These are phyloP conservation scores for Eugnorisma glareosa DNA, from an alignment of 2,888 invertebrate genomes.

Conservation along the genomic window DNA sequence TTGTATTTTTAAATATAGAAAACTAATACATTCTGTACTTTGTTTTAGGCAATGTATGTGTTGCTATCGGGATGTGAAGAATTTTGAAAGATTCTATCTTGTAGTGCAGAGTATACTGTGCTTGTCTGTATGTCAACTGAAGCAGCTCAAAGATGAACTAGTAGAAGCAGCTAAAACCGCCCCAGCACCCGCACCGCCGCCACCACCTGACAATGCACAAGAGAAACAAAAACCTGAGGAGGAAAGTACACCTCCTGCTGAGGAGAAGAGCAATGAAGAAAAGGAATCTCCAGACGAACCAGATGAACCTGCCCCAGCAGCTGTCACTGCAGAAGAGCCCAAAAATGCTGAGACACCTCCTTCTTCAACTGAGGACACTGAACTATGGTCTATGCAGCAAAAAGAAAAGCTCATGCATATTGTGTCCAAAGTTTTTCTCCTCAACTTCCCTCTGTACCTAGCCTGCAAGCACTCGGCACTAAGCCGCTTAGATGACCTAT, in stretches of 20 bases:
- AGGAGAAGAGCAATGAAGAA: constrained; percentile 75
- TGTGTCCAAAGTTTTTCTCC: constrained; percentile 95
- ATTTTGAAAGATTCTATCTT: constrained; percentile 97
- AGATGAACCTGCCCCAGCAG: constrained; percentile 71
- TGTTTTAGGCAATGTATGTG: constrained; percentile 97
- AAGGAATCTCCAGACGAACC: constrained; percentile 71
- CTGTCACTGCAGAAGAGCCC: constrained; percentile 76
- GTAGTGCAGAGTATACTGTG: constrained; percentile 96
- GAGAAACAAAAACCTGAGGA: constrained; percentile 76
- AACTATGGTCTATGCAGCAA: constrained; percentile 95
- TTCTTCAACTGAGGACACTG: constrained; percentile 78
- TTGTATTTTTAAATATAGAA: constrained; percentile 32
- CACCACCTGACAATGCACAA: constrained; percentile 74
- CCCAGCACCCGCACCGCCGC: constrained; percentile 62
- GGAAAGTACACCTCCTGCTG: constrained; percentile 67
- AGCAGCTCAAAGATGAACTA: constrained; percentile 92
- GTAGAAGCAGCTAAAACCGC: constrained; percentile 81
- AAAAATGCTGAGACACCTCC: constrained; percentile 67
- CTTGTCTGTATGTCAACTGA: constrained; percentile 95
- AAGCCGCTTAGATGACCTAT: constrained; percentile 95
- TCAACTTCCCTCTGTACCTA: constrained; percentile 97
- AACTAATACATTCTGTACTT: constrained; percentile 58
- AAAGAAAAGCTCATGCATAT: constrained; percentile 97
- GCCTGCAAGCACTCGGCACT: constrained; percentile 96
- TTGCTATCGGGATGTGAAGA: constrained; percentile 97